Evolutionary conservation across 1,140 invertebrate species (phyloP), one percentile per base, ranked within the genome.

Genomic region (Scaptodrosophila lebanonensis): DNA sequence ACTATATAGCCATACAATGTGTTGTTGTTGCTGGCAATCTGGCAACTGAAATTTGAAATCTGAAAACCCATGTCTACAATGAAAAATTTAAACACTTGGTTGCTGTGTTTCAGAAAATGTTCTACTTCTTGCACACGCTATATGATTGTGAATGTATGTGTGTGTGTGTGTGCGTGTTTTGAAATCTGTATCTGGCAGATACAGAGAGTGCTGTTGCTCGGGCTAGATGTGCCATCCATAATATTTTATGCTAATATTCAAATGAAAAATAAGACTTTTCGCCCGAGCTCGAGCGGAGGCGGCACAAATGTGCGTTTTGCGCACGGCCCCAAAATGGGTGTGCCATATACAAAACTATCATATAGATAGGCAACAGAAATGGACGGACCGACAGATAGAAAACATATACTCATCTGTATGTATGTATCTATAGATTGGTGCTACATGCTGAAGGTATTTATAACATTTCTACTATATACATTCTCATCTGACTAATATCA

Each of bases 161-260:
- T 15, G 8, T 27, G 3, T 29, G 22, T 45, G 40, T 22, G 17
- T 42, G 27, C 65, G 36, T 63, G 22, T 66, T 51, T 59, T 51
- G 62, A 45, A 71, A 66, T 63, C 48, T 60, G 60, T 52, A 57
- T 48, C 62, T 50, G 33, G 35, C 17, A 15, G 42, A 53, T 39
- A 51, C 51, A 36, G 30, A 5, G 20, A 12, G 36, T 22, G 44
- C 47, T 53, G 25, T 43, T 27, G 44, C 51, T 51, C 66, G 66
- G 56, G 56, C 67, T 77, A 77, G 71, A 83, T 73, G 72, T 83
- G 77, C 77, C 77, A 83, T 83, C 79, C 59, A 67, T 65, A 70
- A 83, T 83, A 83, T 83, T 84, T 84, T 70, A 83, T 73, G 77
- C 77, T 83, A 83, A 83, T 83, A 83, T 73, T 64, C 57, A 61